Evolutionary conservation across 2,888 invertebrate genomes (phyloP).

Genomic region (Autographa gamma): DNA sequence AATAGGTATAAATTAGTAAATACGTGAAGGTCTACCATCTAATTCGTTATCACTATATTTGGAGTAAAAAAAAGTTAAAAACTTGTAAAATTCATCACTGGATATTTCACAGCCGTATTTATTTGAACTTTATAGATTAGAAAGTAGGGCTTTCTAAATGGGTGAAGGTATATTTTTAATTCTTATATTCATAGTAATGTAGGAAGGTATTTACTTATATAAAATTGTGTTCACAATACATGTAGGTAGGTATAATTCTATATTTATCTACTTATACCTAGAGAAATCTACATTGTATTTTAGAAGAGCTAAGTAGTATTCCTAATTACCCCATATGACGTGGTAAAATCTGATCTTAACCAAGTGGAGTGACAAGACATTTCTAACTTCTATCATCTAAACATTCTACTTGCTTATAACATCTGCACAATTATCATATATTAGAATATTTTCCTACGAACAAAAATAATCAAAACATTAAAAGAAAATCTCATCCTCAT

Average conservation of each 20-base stretch:
- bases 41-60: constrained; percentile 24
- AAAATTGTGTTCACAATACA: background rate
- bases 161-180: background rate
- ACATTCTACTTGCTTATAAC: too few species aligned
- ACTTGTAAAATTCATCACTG: constrained; percentile 74
- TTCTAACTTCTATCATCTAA: too few species aligned
- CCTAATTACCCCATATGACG: too few species aligned
- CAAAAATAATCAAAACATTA: too few species aligned
- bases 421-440: too few species aligned
- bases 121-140: constrained; percentile 68
- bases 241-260: background rate
- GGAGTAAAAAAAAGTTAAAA: constrained; percentile 43
- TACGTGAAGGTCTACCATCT: constrained; percentile 19
- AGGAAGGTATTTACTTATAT: background rate
- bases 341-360: too few species aligned
- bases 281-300: background rate
- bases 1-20: background rate
- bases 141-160: constrained; percentile 16
- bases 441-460: too few species aligned
- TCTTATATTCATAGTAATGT: background rate
- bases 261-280: background rate
- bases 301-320: too few species aligned
- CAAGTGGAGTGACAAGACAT: background rate
- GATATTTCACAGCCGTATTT: constrained; percentile 77
- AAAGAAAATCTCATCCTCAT: too few species aligned